Evolutionary conservation across 2,888 invertebrate species (phyloP), one percentile per base, ranked within the genome.

Genomic region (Drosophila conformis): DNA sequence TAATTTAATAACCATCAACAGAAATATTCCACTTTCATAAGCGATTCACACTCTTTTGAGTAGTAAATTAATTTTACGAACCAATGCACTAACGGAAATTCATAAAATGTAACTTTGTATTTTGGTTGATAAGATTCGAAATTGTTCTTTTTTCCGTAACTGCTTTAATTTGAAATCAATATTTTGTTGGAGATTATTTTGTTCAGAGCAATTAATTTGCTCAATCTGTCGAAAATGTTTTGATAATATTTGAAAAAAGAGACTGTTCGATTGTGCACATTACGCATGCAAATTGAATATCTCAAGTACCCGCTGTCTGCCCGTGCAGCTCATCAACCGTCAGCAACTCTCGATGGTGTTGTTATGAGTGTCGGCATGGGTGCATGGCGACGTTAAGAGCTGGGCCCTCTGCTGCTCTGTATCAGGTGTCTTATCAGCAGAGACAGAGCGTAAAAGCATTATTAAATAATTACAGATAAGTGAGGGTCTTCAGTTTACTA

Each of bases 381-480:
- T 27, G 21, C 61, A 33, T 60, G 65, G 25, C 27, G 54, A 48
- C 53, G 54, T 82, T 79, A 72, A 69, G 71, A 68, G 60, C 75
- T 35, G 36, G 54, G 49, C 52, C 36, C 59, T 57, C 61, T 40
- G 35, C 52, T 33, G 52, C 27, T 36, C 15, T 56, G 15, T 56
- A 31, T 11, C 62, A 57, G 63, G 35, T 42, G 69, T 76, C 84
- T 85, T 85, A 85, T 85, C 85, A 85, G 81, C 62, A 46, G 51
- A 78, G 76, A 71, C 73, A 78, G 71, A 72, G 72, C 49, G 62
- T 59, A 68, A 53, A 66, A 52, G 54, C 64, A 73, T 69, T 74
- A 82, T 87, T 75, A 80, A 72, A 63, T 61, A 77, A 73, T 67
- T 76, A 60, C 85, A 81, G 87, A 80, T 85, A 87, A 82, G 48